Conservation (phyloP, 2,888 invertebrate species). For the Nebria salina region DNA sequence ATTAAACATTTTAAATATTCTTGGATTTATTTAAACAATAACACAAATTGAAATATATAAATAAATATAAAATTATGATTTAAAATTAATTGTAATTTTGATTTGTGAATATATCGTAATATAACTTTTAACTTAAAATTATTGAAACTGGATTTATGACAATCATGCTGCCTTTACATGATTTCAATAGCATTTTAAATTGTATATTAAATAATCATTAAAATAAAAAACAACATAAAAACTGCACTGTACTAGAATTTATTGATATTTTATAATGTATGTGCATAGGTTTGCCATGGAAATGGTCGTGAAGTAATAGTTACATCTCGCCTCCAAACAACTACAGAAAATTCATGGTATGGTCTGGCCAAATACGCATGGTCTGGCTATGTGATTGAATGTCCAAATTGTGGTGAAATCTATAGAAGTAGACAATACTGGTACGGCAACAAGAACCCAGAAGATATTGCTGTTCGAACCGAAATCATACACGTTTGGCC, state of each 20-base stretch:
- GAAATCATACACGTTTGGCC: constrained; percentile 78
- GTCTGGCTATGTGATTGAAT: constrained; percentile 82
- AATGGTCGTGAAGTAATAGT: constrained; percentile 67
- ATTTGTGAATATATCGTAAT: background rate
- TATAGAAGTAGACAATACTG: constrained; percentile 79
- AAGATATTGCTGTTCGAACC: constrained; percentile 72
- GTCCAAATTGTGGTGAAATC: constrained; percentile 77
- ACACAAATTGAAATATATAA: too few relatives aligned
- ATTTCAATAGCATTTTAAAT: too few relatives aligned
- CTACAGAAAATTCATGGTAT: constrained; percentile 68
- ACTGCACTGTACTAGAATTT: too few relatives aligned
- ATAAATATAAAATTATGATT: too few relatives aligned
- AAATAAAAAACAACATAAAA: too few relatives aligned
- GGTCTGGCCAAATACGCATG: constrained; percentile 79
- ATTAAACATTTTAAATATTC: too few relatives aligned
- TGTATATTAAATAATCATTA: too few relatives aligned
- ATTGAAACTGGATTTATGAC: too few relatives aligned
- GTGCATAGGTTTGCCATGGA: constrained; percentile 57
- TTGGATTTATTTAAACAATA: too few relatives aligned
- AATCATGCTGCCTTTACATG: too few relatives aligned
- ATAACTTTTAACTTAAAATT: background rate
- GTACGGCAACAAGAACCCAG: constrained; percentile 82
- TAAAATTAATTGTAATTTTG: too few relatives aligned
- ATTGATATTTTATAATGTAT: background rate
- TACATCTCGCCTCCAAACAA: constrained; percentile 64